phyloP scores from a whole-genome alignment of 1,140 invertebrate genomes.

The Drosophila ohnishii region DNA sequence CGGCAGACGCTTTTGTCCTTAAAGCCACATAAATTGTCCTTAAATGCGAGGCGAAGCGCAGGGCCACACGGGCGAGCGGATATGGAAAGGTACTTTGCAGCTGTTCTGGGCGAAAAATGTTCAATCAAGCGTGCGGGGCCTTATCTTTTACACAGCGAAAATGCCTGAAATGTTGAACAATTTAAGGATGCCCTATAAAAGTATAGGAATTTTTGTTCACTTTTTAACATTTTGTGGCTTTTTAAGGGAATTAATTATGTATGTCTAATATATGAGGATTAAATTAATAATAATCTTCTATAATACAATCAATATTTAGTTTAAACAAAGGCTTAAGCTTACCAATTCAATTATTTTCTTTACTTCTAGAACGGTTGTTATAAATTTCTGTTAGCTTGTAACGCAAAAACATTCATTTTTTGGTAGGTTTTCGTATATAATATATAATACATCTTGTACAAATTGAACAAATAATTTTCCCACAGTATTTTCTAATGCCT shows the following conservation, averaged over 20 bases:
- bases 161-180: not conserved
- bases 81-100: slow-evolving; percentile 48
- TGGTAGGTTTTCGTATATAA: too few species aligned
- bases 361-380: not conserved
- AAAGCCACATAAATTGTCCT: slow-evolving; percentile 70
- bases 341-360: not conserved
- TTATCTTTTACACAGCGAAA: slow-evolving; percentile 50
- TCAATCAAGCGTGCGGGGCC: slow-evolving; percentile 60
- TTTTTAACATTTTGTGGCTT: not conserved
- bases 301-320: too few species aligned
- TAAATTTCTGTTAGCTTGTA: not conserved
- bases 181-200: not conserved
- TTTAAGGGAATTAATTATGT: too few species aligned
- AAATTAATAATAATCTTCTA: too few species aligned
- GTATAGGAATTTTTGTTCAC: not conserved
- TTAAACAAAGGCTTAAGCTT: too few species aligned
- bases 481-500: not conserved
- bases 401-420: not conserved
- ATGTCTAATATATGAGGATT: too few species aligned
- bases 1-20: slow-evolving; percentile 53
- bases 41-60: slow-evolving; percentile 8
- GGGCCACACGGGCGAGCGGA: not conserved
- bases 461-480: not conserved
- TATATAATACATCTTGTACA: too few species aligned
- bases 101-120: slow-evolving; percentile 55